Evolutionary conservation across 2,797 vertebrate genomes (phyloP).

Genomic region (Sebastes matsubarae): DNA sequence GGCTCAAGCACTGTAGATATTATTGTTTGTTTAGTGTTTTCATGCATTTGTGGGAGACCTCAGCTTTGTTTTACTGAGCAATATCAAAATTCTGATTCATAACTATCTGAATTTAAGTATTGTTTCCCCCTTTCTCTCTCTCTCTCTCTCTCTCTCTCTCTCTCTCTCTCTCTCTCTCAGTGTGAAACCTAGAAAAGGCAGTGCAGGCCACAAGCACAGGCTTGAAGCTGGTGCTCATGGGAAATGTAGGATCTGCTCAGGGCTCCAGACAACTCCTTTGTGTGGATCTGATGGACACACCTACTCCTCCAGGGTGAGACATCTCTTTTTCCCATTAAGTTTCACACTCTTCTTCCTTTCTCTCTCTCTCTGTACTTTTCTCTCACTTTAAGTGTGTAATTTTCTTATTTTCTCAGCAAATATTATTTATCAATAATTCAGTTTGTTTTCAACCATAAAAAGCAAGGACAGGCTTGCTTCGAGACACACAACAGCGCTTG

Average conservation of each 20-base stretch:
- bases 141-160: conserved; percentile 1
- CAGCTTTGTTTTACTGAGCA: background rate
- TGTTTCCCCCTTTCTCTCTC: background rate
- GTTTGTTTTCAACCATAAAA: conserved; percentile 6
- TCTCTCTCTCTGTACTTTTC: too few species aligned
- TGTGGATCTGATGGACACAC: conserved; percentile 91
- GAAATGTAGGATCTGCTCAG: conserved; percentile 89
- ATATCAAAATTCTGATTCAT: background rate
- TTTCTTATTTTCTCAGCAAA: background rate
- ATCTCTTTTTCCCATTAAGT: background rate
- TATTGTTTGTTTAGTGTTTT: background rate
- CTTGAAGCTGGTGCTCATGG: conserved; percentile 80
- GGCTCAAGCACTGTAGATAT: background rate
- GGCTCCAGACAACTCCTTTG: conserved; percentile 68
- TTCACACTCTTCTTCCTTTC: background rate
- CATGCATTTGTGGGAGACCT: background rate
- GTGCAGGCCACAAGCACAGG: conserved; percentile 85
- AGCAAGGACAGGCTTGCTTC: background rate
- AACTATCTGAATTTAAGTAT: background rate
- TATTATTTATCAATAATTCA: background rate
- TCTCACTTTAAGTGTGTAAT: background rate
- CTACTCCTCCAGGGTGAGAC: conserved; percentile 82
- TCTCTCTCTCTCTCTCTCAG: conserved; percentile 51
- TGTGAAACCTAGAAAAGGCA: conserved; percentile 90
- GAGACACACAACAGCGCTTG: background rate